Percentiles rank a stretch among this genome's conserved stretches.
phyloP scores from a whole-genome alignment of 2,888 invertebrate species.

The Ametastegia equiseti region DNA sequence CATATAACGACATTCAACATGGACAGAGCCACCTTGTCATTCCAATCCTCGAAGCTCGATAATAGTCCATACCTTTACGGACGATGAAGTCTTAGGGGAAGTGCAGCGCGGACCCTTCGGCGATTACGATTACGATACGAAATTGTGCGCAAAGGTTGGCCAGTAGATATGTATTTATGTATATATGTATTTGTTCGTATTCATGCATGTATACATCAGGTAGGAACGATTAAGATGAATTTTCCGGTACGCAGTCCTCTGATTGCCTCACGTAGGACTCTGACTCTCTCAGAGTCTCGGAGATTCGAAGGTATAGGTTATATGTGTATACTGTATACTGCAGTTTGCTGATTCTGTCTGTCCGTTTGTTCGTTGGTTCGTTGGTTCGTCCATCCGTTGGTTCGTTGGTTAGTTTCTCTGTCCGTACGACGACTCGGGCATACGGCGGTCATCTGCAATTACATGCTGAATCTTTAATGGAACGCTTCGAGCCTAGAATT shows the following conservation, averaged over 20 bases:
- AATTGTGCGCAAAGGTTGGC: background rate
- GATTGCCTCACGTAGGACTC: slow-evolving; percentile 65
- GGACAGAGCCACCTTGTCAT: too few relatives aligned
- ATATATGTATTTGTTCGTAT: too few relatives aligned
- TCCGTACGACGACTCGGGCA: background rate
- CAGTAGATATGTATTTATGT: background rate
- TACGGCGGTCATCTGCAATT: slow-evolving; percentile 73
- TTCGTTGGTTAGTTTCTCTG: background rate
- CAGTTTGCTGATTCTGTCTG: slow-evolving; percentile 8
- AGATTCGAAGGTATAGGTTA: background rate
- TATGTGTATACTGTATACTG: too few relatives aligned
- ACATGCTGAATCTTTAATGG: slow-evolving; percentile 76
- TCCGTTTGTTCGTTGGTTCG: background rate
- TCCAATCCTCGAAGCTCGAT: too few relatives aligned
- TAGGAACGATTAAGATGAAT: slow-evolving; percentile 63
- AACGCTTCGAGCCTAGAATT: slow-evolving; percentile 75
- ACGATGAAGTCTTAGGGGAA: too few relatives aligned
- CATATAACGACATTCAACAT: too few relatives aligned
- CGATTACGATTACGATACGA: too few relatives aligned
- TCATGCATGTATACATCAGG: slow-evolving; percentile 36
- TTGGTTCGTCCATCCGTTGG: background rate
- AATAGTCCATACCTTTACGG: too few relatives aligned
- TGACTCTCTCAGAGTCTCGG: background rate
- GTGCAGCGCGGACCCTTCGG: background rate
- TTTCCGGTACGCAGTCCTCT: slow-evolving; percentile 65